Conservation (phyloP, 2,888 invertebrate species). For the Brachyptera risi region DNA sequence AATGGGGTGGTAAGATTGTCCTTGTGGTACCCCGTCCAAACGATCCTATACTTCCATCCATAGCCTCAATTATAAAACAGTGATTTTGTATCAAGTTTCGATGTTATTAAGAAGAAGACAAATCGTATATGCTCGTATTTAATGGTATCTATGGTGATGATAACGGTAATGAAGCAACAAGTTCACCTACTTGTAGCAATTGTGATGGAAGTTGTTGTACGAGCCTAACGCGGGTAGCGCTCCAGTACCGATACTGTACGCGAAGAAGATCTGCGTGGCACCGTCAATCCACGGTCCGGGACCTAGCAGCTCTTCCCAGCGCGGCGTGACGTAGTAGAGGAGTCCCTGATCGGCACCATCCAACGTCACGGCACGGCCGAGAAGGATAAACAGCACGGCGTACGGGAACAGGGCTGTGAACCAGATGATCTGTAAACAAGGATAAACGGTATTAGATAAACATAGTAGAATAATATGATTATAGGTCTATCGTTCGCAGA, state of each 20-base stretch:
- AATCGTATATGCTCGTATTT: no score
- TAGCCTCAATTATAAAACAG: no score
- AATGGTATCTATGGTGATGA: no score
- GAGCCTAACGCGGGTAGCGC: slow-evolving; percentile 69
- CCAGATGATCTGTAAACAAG: slow-evolving; percentile 65
- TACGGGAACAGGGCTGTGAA: slow-evolving; percentile 74
- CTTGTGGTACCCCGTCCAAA: no score
- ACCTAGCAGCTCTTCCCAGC: slow-evolving; percentile 51
- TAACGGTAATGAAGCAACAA: no score
- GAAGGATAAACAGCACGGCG: slow-evolving; percentile 60
- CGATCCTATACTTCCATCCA: no score
- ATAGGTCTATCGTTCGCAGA: no score
- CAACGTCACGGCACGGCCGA: slow-evolving; percentile 62
- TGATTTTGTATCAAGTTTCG: no score
- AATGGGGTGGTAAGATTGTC: no score
- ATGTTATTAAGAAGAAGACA: no score
- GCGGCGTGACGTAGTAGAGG: slow-evolving; percentile 62
- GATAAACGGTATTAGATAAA: no score
- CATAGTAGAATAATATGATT: no score
- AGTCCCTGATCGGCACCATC: slow-evolving; percentile 62
- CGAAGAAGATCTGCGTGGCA: slow-evolving; percentile 74
- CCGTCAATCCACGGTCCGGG: slow-evolving; percentile 69
- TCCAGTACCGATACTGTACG: slow-evolving; percentile 72
- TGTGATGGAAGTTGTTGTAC: slow-evolving; percentile 73
- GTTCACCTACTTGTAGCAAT: slow-evolving; percentile 59